Conservation (phyloP, 2,797 vertebrate species). For the Tangara arthus region DNA sequence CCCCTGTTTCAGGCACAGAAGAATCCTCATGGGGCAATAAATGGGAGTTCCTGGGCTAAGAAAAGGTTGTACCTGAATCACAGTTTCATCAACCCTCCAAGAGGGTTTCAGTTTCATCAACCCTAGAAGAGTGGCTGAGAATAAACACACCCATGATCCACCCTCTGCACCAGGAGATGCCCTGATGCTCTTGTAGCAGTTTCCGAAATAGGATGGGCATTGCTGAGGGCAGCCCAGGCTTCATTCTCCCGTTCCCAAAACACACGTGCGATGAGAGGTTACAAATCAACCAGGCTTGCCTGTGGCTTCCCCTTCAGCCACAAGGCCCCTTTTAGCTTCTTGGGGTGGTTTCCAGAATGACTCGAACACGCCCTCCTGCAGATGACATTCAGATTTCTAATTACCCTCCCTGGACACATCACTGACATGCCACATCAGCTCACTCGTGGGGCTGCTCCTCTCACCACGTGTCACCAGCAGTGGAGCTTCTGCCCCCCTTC, state of each 20-base stretch:
- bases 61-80: neutral
- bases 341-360: neutral
- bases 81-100: neutral
- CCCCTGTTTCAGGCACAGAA: neutral
- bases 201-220: neutral
- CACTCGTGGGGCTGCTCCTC: rapidly evolving
- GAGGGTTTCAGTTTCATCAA: neutral
- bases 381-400: neutral
- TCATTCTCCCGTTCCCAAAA: neutral
- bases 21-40: neutral
- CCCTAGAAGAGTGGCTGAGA: neutral
- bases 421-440: neutral
- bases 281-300: neutral
- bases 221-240: neutral
- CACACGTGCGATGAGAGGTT: neutral
- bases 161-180: neutral
- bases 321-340: conserved; percentile 8
- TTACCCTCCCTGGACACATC: neutral
- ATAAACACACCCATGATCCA: rapidly evolving
- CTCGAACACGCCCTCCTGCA: neutral
- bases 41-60: neutral
- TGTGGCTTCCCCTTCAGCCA: conserved; percentile 37
- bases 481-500: neutral
- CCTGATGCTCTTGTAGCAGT: neutral
- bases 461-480: rapidly evolving